A percentile compares a stretch with the other conserved stretches of the same genome.
These are phyloP conservation scores for Candidula unifasciata DNA, from an alignment of 2,888 invertebrate species.

Conservation along the genomic window DNA sequence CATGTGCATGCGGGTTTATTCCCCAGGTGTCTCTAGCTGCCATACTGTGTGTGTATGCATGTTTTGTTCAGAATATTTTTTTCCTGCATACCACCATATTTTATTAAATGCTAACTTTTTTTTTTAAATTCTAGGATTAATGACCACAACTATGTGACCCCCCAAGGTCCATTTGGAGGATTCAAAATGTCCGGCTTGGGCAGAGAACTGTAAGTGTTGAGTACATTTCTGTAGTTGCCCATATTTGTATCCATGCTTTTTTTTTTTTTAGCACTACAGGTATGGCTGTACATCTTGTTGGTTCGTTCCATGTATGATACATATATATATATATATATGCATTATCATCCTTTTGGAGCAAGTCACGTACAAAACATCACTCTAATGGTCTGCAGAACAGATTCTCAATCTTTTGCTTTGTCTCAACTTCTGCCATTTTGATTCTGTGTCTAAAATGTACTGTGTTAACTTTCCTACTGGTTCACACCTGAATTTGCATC, in stretches of 20 bases:
- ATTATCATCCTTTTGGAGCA: background rate
- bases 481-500: too few species aligned
- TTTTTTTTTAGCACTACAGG: background rate
- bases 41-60: too few species aligned
- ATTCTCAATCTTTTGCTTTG: background rate
- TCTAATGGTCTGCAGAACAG: background rate
- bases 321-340: background rate
- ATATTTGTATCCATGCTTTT: background rate
- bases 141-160: slow-evolving; percentile 76
- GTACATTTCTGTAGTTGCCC: background rate
- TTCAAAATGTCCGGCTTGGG: slow-evolving; percentile 97
- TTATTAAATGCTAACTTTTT: background rate
- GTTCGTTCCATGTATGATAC: background rate
- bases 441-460: too few species aligned
- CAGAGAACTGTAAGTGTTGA: slow-evolving; percentile 84
- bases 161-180: slow-evolving; percentile 95
- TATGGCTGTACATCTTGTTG: background rate
- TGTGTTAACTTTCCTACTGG: too few species aligned
- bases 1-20: too few species aligned
- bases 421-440: too few species aligned
- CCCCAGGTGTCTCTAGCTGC: too few species aligned
- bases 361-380: background rate
- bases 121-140: slow-evolving; percentile 66
- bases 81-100: too few species aligned
- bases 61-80: too few species aligned